phyloP scores from a whole-genome alignment of 2,797 vertebrate species.

The Brotula barbata region DNA sequence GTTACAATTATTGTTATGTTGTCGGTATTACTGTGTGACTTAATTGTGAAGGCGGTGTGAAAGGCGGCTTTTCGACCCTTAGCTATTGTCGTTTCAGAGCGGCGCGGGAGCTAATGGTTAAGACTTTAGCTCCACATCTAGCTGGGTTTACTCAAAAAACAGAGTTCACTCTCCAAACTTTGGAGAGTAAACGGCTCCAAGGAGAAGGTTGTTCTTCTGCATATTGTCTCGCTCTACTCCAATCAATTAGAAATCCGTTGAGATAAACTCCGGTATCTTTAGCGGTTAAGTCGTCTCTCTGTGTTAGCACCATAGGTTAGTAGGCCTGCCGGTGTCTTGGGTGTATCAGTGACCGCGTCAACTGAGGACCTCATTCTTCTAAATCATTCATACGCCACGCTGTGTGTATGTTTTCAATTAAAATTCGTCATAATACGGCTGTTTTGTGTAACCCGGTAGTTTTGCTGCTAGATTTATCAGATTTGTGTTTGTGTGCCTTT shows the following conservation, averaged over 20 bases:
- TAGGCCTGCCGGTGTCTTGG: constrained; percentile 13
- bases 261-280: fast-evolving
- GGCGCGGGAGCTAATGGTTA: constrained; percentile 5
- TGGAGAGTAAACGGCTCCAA: fast-evolving
- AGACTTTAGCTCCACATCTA: constrained; percentile 1
- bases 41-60: fast-evolving
- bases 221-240: fast-evolving
- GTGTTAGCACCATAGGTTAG: constrained; percentile 20
- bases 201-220: fast-evolving
- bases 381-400: too few relatives aligned
- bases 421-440: too few relatives aligned
- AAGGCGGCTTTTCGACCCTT: fast-evolving
- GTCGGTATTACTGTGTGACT: too few relatives aligned
- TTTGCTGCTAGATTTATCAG: too few relatives aligned
- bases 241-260: fast-evolving
- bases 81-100: neutral
- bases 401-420: too few relatives aligned
- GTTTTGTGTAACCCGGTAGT: too few relatives aligned
- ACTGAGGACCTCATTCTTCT: too few relatives aligned
- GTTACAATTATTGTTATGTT: too few relatives aligned
- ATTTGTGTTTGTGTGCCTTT: too few relatives aligned
- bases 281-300: fast-evolving
- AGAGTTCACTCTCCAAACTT: fast-evolving
- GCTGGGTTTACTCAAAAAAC: neutral
- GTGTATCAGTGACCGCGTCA: too few relatives aligned